Evolutionary conservation across 2,888 invertebrate species (phyloP), one percentile per base, ranked within the genome.

Genomic region (Disparrhopalites patrizii): DNA sequence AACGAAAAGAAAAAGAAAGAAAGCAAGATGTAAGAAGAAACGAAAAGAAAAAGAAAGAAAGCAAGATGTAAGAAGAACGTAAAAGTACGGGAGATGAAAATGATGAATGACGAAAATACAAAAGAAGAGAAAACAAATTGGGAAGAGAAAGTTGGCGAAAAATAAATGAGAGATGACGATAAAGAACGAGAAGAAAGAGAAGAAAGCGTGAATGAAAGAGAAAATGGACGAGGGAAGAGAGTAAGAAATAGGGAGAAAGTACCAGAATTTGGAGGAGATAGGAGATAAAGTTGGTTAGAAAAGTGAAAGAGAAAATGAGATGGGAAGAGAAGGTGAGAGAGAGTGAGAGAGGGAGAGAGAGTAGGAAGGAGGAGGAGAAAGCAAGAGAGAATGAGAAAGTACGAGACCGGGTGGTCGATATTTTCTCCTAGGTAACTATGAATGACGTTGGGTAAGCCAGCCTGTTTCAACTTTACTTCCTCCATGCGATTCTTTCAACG

Each of bases 341-440:
- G 43, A 3, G 15, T 4, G 15, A 43, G 43, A 43, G 15, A 43
- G 4, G n/a, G n/a, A n/a, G n/a, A n/a, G 43, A 43, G 20, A 43
- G 43, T 43, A 18, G 43, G 20, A 13, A 3, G 3, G 13, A 43
- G 43, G 15, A 7, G 43, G 20, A 43, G 43, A 43, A 43, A 43
- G 20, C 3, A 43, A 7, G 43, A 3, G 3, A 13, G 20, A 13
- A 3, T 7, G 43, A 43, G 13, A 20, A 7, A 20, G 43, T 7
- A 18, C 5, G 18, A 25, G 13, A 18, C 23, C 20, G 20, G 25
- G 25, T 55, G 69, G 62, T 72, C 72, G 67, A 72, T 72, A 72
- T 65, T 69, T 69, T 71, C 70, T 65, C 70, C 70, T 68, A 70
- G 69, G 70, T 65, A 70, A 73, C 72, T 69, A 69, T 73, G 72